Evolutionary conservation across 2,888 invertebrate genomes (phyloP), one percentile per base, ranked within the genome.

Genomic region (Drosophila limbata): DNA sequence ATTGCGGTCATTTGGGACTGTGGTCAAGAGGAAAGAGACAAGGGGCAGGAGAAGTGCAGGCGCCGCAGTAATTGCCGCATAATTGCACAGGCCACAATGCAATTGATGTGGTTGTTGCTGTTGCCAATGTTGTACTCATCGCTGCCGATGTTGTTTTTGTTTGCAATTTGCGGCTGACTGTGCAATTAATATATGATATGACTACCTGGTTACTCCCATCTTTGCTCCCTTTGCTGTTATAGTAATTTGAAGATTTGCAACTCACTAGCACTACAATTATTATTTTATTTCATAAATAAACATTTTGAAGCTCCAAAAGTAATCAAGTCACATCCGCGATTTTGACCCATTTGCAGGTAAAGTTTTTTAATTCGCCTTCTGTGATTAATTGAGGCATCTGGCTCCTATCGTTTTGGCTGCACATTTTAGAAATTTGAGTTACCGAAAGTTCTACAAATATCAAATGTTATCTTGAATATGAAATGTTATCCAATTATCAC

Each of bases 11-110:
- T 82, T 87, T 77, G 67, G 59, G 57, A 42, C 50, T 17, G 47
- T 40, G 40, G 39, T 19, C 21, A 31, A n/a, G 21, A 2, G 40
- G 40, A 31, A 51, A 19, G 39, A 28, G 25, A 13, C 21, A n/a
- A 10, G n/a, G 0, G 28, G 21, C 21, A 19, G 6, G 21, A 28
- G 17, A 37, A 51, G 31, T 11, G 51, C 42, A 28, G 42, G 45
- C 63, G 57, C 60, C 64, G 73, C 88, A 73, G 78, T 85, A 85
- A 88, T 88, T 78, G 88, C 76, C 73, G 84, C 82, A 83, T 85
- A 81, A 85, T 83, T 88, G 79, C 81, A 79, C 72, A 57, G 52
- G 50, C 51, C 56, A 19, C 42, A 47, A 35, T 28, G 17, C 55
- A 47, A 69, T 64, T 52, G 69, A 69, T 74, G 74, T 45, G 52